phyloP scores from a whole-genome alignment of 2,797 vertebrate genomes.

The Gastrophryne carolinensis region DNA sequence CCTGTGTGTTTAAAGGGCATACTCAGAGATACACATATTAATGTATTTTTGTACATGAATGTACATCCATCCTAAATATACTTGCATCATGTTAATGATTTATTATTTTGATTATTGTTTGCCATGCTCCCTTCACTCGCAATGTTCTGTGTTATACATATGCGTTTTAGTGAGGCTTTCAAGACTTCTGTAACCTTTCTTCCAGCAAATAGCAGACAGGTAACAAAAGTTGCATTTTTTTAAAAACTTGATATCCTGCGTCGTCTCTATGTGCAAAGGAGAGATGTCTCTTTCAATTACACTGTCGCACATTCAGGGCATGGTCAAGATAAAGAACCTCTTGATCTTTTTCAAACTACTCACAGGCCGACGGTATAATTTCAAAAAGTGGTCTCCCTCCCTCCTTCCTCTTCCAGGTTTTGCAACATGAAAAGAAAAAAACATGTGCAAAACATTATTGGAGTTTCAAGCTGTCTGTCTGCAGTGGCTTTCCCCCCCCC shows the following conservation, averaged over 20 bases:
- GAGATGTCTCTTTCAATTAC: slow-evolving; percentile 49
- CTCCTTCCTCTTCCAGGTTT: slow-evolving; percentile 40
- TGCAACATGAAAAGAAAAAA: slow-evolving; percentile 50
- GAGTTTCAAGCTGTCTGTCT: slow-evolving; percentile 48
- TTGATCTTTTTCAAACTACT: slow-evolving; percentile 50
- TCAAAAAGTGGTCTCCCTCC: slow-evolving; percentile 29
- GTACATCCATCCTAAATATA: too few species aligned
- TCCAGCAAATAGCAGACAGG: slow-evolving; percentile 1
- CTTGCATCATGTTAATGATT: neutral
- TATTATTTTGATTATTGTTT: slow-evolving; percentile 2
- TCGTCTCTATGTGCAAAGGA: slow-evolving; percentile 21
- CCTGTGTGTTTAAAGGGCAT: too few species aligned
- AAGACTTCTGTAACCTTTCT: slow-evolving; percentile 1
- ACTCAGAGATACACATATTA: too few species aligned
- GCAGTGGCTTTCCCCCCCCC: slow-evolving; percentile 43
- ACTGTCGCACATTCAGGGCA: slow-evolving; percentile 42
- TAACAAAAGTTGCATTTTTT: slow-evolving; percentile 2
- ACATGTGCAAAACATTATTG: slow-evolving; percentile 52
- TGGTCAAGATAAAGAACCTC: slow-evolving; percentile 52
- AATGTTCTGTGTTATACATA: neutral
- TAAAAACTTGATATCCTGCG: slow-evolving; percentile 15
- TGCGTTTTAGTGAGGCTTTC: neutral
- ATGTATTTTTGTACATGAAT: too few species aligned
- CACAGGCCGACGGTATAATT: slow-evolving; percentile 49
- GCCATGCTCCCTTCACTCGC: neutral